Evolutionary conservation across 1,140 invertebrate species (phyloP).

Genomic region (Bombus huntii): DNA sequence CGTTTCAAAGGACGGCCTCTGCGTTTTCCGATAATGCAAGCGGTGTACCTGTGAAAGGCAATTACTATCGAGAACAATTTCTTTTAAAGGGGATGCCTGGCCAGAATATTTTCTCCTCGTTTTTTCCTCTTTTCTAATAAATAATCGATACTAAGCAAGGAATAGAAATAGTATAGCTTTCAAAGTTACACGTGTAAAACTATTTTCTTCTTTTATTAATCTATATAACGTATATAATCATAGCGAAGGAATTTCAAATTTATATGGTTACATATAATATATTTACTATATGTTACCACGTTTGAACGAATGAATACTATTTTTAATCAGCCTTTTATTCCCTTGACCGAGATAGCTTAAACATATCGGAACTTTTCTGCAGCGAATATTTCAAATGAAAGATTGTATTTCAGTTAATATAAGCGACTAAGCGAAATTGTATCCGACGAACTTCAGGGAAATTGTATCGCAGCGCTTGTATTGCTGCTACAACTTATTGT

Average conservation of each 20-base stretch:
- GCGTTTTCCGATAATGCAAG: slow-evolving; percentile 45
- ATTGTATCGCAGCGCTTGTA: background rate
- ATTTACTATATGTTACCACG: too few species aligned
- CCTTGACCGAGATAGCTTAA: slow-evolving; percentile 5
- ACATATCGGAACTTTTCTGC: background rate
- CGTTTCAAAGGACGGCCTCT: slow-evolving; percentile 32
- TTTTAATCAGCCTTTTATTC: slow-evolving; percentile 17
- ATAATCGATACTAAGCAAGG: slow-evolving; percentile 3
- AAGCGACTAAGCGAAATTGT: background rate
- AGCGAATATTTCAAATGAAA: slow-evolving; percentile 11
- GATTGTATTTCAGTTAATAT: slow-evolving; percentile 11
- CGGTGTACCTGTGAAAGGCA: slow-evolving; percentile 16
- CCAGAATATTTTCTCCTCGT: background rate
- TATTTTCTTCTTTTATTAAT: background rate
- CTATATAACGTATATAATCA: background rate
- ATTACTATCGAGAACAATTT: slow-evolving; percentile 39
- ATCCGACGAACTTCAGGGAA: background rate
- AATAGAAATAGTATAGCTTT: slow-evolving; percentile 10
- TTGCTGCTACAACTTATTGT: background rate
- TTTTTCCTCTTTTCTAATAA: background rate
- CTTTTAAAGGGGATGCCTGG: slow-evolving; percentile 23
- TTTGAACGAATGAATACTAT: background rate
- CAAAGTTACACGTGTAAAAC: background rate
- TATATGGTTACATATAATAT: background rate
- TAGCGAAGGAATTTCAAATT: background rate